Conservation (phyloP, 2,113 vertebrate species). For the Stegostoma tigrinum region DNA sequence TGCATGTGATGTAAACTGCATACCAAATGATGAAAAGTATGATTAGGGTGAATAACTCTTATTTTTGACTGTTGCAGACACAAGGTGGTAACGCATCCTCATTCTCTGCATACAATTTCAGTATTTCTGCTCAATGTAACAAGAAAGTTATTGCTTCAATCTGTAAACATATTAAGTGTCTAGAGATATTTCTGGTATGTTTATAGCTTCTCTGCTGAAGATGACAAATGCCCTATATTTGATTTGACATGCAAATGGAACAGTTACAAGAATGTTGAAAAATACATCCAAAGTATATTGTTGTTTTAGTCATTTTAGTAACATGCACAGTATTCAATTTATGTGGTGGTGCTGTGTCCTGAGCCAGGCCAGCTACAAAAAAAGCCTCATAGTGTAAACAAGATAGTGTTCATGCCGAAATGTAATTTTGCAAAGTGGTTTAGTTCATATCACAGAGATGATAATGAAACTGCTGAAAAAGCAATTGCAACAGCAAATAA, state of each 20-base stretch:
- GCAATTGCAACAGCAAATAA: background rate
- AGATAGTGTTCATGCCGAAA: background rate
- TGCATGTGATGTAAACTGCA: background rate
- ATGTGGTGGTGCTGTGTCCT: background rate
- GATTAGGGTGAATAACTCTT: background rate
- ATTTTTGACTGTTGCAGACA: background rate
- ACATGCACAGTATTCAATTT: background rate
- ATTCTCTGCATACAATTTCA: background rate
- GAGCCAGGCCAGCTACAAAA: background rate
- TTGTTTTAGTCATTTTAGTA: background rate
- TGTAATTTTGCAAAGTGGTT: background rate
- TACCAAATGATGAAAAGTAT: background rate
- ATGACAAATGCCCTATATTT: background rate
- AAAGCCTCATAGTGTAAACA: background rate
- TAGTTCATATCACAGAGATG: background rate
- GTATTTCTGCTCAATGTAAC: background rate
- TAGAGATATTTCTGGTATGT: background rate
- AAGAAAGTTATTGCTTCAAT: background rate
- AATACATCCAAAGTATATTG: background rate
- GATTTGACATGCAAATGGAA: background rate
- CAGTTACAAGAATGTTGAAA: background rate
- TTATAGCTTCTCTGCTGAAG: background rate
- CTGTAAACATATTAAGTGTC: background rate
- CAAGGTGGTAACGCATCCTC: background rate
- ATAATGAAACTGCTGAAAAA: background rate